A percentile compares a stretch with the other conserved stretches of the same genome.
Evolutionary conservation across 2,888 invertebrate species (phyloP).

Genomic region (Balanococcus diminutus): DNA sequence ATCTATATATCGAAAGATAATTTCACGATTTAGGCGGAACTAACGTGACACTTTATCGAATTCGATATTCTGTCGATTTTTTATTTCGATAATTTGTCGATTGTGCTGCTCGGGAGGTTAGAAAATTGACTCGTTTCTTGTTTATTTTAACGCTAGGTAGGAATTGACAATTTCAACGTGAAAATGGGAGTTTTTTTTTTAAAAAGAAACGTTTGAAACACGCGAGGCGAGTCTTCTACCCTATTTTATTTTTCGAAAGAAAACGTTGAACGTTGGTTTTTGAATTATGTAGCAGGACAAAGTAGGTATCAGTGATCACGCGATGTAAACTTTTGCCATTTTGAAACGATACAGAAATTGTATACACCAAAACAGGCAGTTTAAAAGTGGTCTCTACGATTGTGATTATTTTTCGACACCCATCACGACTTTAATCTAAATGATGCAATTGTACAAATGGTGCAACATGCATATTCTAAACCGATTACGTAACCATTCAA

Average conservation of each 20-base stretch:
- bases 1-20: no score
- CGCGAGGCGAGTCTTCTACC: neutral
- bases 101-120: neutral
- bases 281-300: neutral
- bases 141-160: neutral
- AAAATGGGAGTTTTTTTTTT: neutral
- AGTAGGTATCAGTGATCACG: neutral
- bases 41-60: no score
- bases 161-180: neutral
- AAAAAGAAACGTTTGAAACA: neutral
- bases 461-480: neutral
- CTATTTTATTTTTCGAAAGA: neutral
- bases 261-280: no score
- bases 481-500: neutral
- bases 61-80: no score
- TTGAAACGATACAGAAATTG: neutral
- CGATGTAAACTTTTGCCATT: neutral
- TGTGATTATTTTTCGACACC: neutral
- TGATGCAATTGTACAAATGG: constrained; percentile 5
- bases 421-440: constrained; percentile 1
- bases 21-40: no score
- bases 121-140: neutral
- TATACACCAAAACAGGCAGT: neutral
- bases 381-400: neutral
- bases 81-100: no score